A percentile compares a stretch with the other conserved stretches of the same genome.
These are phyloP conservation scores for Hestina assimilis DNA, from an alignment of 1,140 invertebrate genomes.

Conservation along the genomic window DNA sequence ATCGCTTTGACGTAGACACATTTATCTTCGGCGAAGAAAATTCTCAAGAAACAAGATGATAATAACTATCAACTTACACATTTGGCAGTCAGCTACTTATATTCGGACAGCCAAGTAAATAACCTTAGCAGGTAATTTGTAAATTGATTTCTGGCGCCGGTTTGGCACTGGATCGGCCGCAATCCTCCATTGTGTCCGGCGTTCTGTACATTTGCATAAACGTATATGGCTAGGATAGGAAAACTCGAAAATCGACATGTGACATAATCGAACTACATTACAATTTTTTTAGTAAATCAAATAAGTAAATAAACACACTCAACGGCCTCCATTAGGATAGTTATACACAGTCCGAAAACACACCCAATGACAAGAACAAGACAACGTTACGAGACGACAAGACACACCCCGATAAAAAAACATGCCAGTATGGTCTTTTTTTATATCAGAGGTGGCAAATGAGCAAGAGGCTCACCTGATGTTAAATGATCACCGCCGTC, in stretches of 20 bases:
- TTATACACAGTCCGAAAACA: no score
- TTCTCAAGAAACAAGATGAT: slow-evolving; percentile 5
- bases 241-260: not conserved
- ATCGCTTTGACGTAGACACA: not conserved
- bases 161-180: slow-evolving; percentile 35
- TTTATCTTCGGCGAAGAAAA: slow-evolving; percentile 1
- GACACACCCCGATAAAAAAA: no score
- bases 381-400: no score
- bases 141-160: slow-evolving; percentile 43
- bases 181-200: slow-evolving; percentile 33
- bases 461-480: no score
- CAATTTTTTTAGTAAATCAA: no score
- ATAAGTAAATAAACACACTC: no score
- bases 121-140: slow-evolving; percentile 42
- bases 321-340: no score
- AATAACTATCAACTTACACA: slow-evolving; percentile 12
- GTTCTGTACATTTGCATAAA: slow-evolving; percentile 37
- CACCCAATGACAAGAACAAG: no score
- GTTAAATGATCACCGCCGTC: no score
- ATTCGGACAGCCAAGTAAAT: slow-evolving; percentile 26
- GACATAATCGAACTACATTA: not conserved
- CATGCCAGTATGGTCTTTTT: no score
- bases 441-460: no score
- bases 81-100: slow-evolving; percentile 15
- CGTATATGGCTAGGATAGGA: slow-evolving; percentile 25